Evolutionary conservation across 2,888 invertebrate species (phyloP).

Genomic region (Osmoderma eremita): DNA sequence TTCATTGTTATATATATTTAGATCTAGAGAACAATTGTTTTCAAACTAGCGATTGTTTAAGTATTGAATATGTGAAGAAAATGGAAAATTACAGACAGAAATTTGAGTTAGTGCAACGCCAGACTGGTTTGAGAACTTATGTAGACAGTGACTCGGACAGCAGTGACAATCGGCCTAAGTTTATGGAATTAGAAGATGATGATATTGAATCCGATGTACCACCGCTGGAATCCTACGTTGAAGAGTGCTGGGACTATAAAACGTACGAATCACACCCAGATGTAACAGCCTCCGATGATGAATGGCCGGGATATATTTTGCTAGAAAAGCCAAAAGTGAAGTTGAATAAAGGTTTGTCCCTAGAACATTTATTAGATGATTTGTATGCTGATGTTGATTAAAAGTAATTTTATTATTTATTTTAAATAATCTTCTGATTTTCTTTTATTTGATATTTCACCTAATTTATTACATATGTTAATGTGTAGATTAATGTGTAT

Average conservation of each 20-base stretch:
- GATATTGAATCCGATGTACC: not conserved
- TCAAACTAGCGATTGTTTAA: slow-evolving; percentile 11
- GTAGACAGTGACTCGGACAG: not conserved
- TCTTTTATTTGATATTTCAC: too few species aligned
- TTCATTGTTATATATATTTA: slow-evolving; percentile 9
- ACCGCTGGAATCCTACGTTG: slow-evolving; percentile 5
- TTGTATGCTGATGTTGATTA: slow-evolving; percentile 27
- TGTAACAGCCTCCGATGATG: slow-evolving; percentile 37
- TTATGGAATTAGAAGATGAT: not conserved
- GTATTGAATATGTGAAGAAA: slow-evolving; percentile 6
- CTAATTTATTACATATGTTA: too few species aligned
- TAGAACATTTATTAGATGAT: slow-evolving; percentile 11
- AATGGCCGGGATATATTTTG: slow-evolving; percentile 34
- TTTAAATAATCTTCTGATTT: too few species aligned
- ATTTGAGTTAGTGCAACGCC: slow-evolving; percentile 5
- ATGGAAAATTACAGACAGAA: slow-evolving; percentile 15
- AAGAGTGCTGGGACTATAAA: slow-evolving; percentile 35
- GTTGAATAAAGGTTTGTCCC: not conserved
- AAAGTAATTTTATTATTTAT: not conserved
- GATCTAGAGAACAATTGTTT: slow-evolving; percentile 31
- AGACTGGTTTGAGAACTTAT: slow-evolving; percentile 3
- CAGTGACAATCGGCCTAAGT: slow-evolving; percentile 2
- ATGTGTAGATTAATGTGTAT: too few species aligned
- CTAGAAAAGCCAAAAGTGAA: not conserved
- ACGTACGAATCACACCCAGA: slow-evolving; percentile 28